phyloP scores from a whole-genome alignment of 1,140 invertebrate genomes.

The Trichonephila inaurata region DNA sequence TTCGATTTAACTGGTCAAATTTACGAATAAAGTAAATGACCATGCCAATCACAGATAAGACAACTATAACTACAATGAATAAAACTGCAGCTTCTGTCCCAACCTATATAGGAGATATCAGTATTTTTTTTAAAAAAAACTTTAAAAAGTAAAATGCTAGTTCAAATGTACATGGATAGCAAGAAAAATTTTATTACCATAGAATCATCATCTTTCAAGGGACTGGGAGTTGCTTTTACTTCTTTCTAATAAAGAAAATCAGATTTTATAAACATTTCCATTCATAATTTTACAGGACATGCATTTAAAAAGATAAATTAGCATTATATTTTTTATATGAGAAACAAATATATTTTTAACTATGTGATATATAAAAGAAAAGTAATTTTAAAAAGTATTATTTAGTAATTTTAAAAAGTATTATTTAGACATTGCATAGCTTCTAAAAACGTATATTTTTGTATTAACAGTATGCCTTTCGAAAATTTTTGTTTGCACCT shows the following conservation, averaged over 20 bases:
- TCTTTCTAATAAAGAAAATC: constrained; percentile 26
- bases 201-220: constrained; percentile 30
- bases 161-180: not conserved
- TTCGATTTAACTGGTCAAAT: constrained; percentile 71
- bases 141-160: no score
- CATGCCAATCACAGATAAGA: constrained; percentile 66
- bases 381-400: no score
- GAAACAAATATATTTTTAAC: no score
- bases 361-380: no score
- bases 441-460: no score
- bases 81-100: constrained; percentile 62
- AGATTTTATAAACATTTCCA: not conserved
- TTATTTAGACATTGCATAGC: no score
- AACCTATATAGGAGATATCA: constrained; percentile 11
- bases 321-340: no score
- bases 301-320: no score
- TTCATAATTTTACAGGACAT: no score
- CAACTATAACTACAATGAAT: constrained; percentile 68
- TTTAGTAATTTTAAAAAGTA: no score
- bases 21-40: constrained; percentile 69
- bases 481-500: no score
- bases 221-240: constrained; percentile 1
- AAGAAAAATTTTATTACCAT: constrained; percentile 24
- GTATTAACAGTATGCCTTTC: no score
- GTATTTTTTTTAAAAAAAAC: not conserved